Percentiles rank a stretch among this genome's conserved stretches.
Conservation (phyloP, 1,140 invertebrate species). For the Cherax destructor region DNA sequence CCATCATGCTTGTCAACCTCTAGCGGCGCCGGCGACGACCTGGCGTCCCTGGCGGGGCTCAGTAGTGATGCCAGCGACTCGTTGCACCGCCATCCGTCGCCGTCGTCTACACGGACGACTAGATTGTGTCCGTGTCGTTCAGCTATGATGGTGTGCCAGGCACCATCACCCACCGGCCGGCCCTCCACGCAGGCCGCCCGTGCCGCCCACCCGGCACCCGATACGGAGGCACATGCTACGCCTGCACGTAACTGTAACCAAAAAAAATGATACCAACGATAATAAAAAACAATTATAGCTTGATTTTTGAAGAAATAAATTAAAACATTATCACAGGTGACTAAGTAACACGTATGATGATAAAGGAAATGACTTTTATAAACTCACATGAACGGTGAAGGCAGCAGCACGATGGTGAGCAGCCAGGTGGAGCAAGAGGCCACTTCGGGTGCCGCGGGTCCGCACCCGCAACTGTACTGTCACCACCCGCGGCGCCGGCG, state of each 20-base stretch:
- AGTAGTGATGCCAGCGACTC: constrained; percentile 6
- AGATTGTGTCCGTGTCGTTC: constrained; percentile 37
- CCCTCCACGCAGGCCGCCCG: constrained; percentile 20
- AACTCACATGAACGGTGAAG: constrained; percentile 26
- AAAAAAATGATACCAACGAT: neutral
- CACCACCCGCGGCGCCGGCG: constrained; percentile 92
- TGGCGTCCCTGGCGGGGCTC: neutral
- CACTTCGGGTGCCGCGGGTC: constrained; percentile 81
- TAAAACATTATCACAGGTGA: too few species aligned
- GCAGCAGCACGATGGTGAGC: constrained; percentile 21
- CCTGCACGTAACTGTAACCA: constrained; percentile 13
- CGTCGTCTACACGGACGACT: constrained; percentile 32
- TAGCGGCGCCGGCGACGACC: constrained; percentile 3
- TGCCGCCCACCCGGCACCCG: neutral
- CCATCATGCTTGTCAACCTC: constrained; percentile 35
- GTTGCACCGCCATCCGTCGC: constrained; percentile 22
- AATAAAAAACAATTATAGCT: neutral
- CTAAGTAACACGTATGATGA: too few species aligned
- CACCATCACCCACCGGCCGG: constrained; percentile 10
- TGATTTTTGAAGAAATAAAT: too few species aligned
- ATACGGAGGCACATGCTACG: constrained; percentile 28
- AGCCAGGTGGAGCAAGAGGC: constrained; percentile 15
- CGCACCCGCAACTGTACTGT: constrained; percentile 93
- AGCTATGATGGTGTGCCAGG: constrained; percentile 45
- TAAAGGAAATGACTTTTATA: neutral